Base-by-base conservation (phyloP, 2,113 vertebrate species). In the Urocitellus parryii region DNA sequence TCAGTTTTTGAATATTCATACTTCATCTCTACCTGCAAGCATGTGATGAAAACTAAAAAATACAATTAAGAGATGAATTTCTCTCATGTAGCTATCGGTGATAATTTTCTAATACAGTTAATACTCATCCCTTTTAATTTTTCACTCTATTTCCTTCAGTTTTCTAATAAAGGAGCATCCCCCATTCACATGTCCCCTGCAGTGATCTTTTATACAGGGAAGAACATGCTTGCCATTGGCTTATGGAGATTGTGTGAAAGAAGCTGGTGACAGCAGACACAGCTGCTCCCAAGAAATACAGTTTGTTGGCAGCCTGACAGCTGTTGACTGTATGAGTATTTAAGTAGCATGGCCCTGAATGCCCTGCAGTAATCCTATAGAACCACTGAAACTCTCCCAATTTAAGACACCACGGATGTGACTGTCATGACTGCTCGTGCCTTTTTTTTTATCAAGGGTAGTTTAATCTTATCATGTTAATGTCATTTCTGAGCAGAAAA, bases 261-360 rank as follows among this genome's bases (percentile, higher is more conserved):
- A 80, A 63, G 63, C 4, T 95, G 83, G 76, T 95, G 94, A 97
- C 80, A 97, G 96, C 58, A 80, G 83, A 92, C 34, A 82, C 79
- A 97, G 87, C 88, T 97, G 84, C 95, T 96, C 90, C 92, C 91
- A 88, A 91, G 98, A 84, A 85, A 98, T 87, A 80, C 61, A 12
- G 74, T 93, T 96, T 79, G 86, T 96, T 97, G 96, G 94, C 95
- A 92, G 29, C 39, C 63, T 98, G 95, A 97, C 95, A 97, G 37
- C 56, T 96, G 80, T 93, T 97, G 96, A 96, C 92, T 96, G 34
- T 90, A 96, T 92, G 79, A 85, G 53, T 96, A 74, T 96, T 96
- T 97, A 97, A 98, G 88, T n/a, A 94, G 20, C 58, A 68, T 95
- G 91, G 63, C 82, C 76, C 74, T 83, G n/a, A 14, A 63, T 96